Evolutionary conservation across 2,888 invertebrate genomes (phyloP), one percentile per base, ranked within the genome.

Genomic region (Coremacera marginata): DNA sequence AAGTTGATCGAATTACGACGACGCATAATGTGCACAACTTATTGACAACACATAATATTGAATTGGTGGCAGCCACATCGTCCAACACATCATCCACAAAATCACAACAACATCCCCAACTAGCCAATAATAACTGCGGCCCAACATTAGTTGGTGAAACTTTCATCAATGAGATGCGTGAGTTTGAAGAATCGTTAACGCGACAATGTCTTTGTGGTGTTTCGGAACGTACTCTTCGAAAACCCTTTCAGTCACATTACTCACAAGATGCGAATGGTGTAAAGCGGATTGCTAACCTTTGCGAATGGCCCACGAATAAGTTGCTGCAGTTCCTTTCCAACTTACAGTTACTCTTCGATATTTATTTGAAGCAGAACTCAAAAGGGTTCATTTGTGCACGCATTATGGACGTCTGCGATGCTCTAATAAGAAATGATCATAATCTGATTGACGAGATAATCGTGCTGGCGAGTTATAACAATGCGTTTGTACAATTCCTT

Each of bases 391-490:
- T 96, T 88, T 96, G 96, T 89, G 93, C 94, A 57, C 92, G 94
- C 83, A 92, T 96, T 68, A 94, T 94, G 90, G 93, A 94, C 82
- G 93, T 95, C 25, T 95, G 95, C 88, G 94, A 95, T 85, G 93
- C 94, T 75, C 91, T 96, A 71, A 93, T 95, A 81, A 91, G 94
- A 75, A 95, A 95, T 88, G 94, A 95, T 87, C 94, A 95, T 86
- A 95, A 95, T 84, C 93, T 96, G 86, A 94, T 96, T 80, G 95
- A 95, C 83, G 95, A 96, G 90, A 93, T 96, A 75, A 93, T 96
- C 74, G 94, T 95, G 80, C 90, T 96, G 81, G 93, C 94, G 16
- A 94, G 94, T 84, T 94, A 94, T 84, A 92, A 93, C 79, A 95
- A 95, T 90, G 93, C 94, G 85, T 96, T 94, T 87, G 92, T 96